phyloP scores from a whole-genome alignment of 2,113 vertebrate species.

The Gasterosteus aculeatus region DNA sequence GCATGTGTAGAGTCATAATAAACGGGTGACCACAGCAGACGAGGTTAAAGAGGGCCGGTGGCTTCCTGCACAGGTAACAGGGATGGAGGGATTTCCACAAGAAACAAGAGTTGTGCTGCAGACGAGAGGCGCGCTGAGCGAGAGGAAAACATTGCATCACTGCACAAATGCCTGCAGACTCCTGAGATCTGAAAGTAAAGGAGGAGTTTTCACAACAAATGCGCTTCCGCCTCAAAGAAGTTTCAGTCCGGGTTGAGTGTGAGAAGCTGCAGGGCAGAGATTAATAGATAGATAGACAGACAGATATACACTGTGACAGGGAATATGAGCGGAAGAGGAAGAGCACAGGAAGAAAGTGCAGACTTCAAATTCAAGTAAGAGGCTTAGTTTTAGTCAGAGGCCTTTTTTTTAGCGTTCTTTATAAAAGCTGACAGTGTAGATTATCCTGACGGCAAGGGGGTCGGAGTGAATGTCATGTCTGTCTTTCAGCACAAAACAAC shows the following conservation, averaged over 20 bases:
- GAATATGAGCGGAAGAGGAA: constrained; percentile 11
- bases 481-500: constrained; percentile 57
- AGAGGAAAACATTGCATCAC: constrained; percentile 33
- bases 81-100: constrained; percentile 44
- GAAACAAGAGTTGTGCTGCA: constrained; percentile 49
- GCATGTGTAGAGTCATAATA: constrained; percentile 23
- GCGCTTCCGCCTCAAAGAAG: constrained; percentile 23
- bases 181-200: constrained; percentile 33
- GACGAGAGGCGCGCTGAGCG: constrained; percentile 22
- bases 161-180: constrained; percentile 34
- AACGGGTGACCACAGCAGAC: not conserved
- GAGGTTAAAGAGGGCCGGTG: constrained; percentile 60
- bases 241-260: constrained; percentile 20
- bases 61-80: constrained; percentile 37
- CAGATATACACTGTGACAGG: constrained; percentile 23
- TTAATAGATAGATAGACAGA: constrained; percentile 55
- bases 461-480: constrained; percentile 65
- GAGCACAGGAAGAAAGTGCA: constrained; percentile 55
- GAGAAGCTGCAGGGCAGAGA: constrained; percentile 39
- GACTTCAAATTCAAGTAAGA: constrained; percentile 69
- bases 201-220: constrained; percentile 20
- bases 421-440: constrained; percentile 72
- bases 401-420: constrained; percentile 63
- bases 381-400: constrained; percentile 68
- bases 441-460: constrained; percentile 67